Evolutionary conservation across 2,797 vertebrate genomes (phyloP).

Genomic region (Lepidocolaptes lacrymiger): DNA sequence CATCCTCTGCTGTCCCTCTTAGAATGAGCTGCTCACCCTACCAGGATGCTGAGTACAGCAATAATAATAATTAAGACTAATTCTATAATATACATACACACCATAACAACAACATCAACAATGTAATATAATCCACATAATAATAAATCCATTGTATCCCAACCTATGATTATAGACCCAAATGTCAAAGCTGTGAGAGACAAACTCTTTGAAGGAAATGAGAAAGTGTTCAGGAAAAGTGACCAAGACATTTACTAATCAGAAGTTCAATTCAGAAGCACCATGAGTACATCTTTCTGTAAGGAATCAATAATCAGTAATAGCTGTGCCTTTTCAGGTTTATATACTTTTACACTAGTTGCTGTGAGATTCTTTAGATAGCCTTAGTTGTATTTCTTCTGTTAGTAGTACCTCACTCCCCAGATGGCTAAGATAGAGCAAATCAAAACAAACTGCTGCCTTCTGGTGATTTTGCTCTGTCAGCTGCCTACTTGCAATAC

Average conservation of each 20-base stretch:
- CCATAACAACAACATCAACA: neutral
- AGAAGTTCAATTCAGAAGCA: constrained; percentile 2
- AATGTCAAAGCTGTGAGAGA: neutral
- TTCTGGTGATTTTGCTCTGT: constrained; percentile 39
- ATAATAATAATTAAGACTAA: neutral
- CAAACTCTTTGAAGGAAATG: neutral
- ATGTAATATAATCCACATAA: neutral
- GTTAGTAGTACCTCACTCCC: neutral
- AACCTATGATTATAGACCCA: neutral
- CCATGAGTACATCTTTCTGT: neutral
- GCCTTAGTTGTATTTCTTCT: constrained; percentile 14
- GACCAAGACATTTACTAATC: constrained; percentile 9
- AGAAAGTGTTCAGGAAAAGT: neutral
- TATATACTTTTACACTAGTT: neutral
- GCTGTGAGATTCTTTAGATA: constrained; percentile 19
- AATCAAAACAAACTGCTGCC: constrained; percentile 34
- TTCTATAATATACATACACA: neutral
- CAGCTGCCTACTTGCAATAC: constrained; percentile 19
- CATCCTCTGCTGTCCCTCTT: neutral
- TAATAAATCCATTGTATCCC: neutral
- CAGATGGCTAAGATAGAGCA: constrained; percentile 3
- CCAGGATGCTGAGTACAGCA: neutral
- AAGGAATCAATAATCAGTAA: constrained; percentile 13
- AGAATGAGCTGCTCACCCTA: neutral
- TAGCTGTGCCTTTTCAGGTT: neutral